Evolutionary conservation across 2,888 invertebrate genomes (phyloP).

Genomic region (Heteropelma amictum): DNA sequence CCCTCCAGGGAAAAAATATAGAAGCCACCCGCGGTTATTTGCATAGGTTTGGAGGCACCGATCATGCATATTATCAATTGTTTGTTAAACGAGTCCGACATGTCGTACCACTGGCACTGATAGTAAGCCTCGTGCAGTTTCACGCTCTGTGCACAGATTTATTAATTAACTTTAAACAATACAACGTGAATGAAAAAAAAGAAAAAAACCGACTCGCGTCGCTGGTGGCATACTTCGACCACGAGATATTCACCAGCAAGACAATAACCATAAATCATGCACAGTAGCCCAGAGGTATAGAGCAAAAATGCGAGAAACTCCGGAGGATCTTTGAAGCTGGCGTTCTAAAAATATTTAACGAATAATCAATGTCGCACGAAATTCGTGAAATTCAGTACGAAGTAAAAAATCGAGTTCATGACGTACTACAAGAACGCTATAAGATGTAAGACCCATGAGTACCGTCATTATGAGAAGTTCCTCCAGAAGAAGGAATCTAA

Average conservation of each 20-base stretch:
- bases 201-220: no score
- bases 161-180: not conserved
- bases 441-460: conserved; percentile 44
- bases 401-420: not conserved
- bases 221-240: conserved; percentile 23
- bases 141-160: not conserved
- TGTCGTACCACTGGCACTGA: conserved; percentile 19
- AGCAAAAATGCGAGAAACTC: conserved; percentile 32
- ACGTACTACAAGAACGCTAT: conserved; percentile 48
- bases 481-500: conserved; percentile 43
- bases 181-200: not conserved
- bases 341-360: not conserved
- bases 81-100: conserved; percentile 22
- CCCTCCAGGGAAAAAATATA: conserved; percentile 50
- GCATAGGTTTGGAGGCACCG: conserved; percentile 31
- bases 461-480: conserved; percentile 46
- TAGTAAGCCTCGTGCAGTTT: conserved; percentile 11
- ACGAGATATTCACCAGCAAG: conserved; percentile 51
- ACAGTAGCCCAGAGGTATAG: conserved; percentile 31
- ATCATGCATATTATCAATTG: conserved; percentile 54
- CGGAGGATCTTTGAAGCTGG: conserved; percentile 7
- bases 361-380: not conserved
- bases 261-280: conserved; percentile 48
- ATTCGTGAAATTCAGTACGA: not conserved
- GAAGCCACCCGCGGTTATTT: conserved; percentile 50